Evolutionary conservation across 2,113 vertebrate species (phyloP).

Genomic region (Mirounga angustirostris): DNA sequence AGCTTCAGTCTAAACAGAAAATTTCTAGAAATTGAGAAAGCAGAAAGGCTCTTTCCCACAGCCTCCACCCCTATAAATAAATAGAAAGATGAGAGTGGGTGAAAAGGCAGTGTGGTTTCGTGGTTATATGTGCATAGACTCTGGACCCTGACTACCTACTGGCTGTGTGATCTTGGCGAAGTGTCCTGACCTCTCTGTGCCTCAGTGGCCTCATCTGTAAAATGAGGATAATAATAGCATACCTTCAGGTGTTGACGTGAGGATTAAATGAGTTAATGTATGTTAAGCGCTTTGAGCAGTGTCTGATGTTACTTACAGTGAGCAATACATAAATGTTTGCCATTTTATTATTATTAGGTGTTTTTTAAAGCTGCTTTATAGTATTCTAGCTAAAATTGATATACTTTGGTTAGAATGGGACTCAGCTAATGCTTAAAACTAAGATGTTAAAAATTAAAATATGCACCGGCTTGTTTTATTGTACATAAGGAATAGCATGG

Average conservation of each 20-base stretch:
- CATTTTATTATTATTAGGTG: neutral
- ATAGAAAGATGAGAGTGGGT: neutral
- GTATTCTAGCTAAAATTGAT: constrained; percentile 4
- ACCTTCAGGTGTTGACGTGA: neutral
- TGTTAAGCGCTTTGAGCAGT: neutral
- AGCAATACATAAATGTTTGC: neutral
- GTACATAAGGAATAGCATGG: neutral
- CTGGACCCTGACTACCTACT: neutral
- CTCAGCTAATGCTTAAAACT: constrained; percentile 34
- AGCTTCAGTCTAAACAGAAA: constrained; percentile 43
- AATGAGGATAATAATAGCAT: neutral
- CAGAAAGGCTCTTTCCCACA: neutral
- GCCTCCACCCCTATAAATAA: neutral
- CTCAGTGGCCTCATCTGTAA: neutral
- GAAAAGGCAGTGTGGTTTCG: neutral
- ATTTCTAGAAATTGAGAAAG: constrained; percentile 28
- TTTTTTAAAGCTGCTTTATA: constrained; percentile 7
- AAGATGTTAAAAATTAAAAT: constrained; percentile 59
- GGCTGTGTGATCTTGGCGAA: neutral
- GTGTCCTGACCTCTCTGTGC: neutral
- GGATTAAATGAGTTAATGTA: neutral
- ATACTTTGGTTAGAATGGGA: constrained; percentile 29
- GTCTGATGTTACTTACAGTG: neutral
- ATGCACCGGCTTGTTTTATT: constrained; percentile 16
- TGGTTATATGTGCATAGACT: neutral